Evolutionary conservation across 1,140 invertebrate genomes (phyloP), one percentile per base, ranked within the genome.

Genomic region (Drosophila mayri): DNA sequence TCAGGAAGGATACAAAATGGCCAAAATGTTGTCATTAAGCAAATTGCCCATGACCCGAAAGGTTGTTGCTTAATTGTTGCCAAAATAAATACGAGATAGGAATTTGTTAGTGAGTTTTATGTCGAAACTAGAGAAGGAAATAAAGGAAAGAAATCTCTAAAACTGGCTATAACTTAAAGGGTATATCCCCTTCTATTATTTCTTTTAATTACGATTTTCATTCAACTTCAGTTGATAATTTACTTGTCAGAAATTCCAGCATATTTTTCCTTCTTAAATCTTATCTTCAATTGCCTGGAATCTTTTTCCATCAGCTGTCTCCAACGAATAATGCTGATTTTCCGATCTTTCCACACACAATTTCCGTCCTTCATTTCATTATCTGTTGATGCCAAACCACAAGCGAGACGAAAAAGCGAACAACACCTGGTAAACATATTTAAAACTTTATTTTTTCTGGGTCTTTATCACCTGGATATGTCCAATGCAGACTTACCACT

Each of bases 21-120:
- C 47, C 83, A 82, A 87, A 75, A 66, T 32, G 70, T 79, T 70
- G 82, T 81, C 82, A 86, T 86, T 86, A 86, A 86, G 75, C 71
- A 76, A 76, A 76, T 76, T 59, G 72, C 37, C 57, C 59, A 47
- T 63, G 60, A 44, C 16, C 71, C 44, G 8, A 63, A 54, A 46
- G 55, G 41, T 75, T 16, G 11, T 12, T 14, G 30, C 25, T 30
- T 72, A 50, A 73, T 66, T 66, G 61, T 76, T 76, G 73, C 54
- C 61, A 65, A 76, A 76, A 38, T 52, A 44, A 75, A 64, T 75
- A 22, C 44, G 57, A 38, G n/a, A 41, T 18, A 3, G 14, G 14
- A 55, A 38, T 54, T 54, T 54, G 37, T 22, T 4, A 7, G n/a
- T 35, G 11, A 8, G 18, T 32, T n/a, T 32, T 20, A n/a, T 32